Conservation (phyloP, 2,797 vertebrate species). For the Squalus acanthias region DNA sequence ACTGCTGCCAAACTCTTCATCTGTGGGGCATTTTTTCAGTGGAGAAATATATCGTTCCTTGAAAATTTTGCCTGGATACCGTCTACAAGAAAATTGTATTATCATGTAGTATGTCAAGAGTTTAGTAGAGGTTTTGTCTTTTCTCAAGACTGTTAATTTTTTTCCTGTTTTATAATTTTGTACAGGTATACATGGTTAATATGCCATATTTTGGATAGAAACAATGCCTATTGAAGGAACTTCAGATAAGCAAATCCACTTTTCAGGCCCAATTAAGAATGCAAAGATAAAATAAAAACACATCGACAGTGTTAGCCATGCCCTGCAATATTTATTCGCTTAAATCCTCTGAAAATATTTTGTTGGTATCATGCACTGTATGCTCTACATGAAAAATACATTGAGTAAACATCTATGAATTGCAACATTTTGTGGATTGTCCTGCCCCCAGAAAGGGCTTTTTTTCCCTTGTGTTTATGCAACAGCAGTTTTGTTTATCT, state of each 20-base stretch:
- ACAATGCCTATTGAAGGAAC: background rate
- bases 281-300: background rate
- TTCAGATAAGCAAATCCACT: background rate
- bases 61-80: too few relatives aligned
- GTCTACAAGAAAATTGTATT: background rate
- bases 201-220: background rate
- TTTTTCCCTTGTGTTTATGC: background rate
- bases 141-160: background rate
- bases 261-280: background rate
- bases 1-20: background rate
- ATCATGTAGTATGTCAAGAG: background rate
- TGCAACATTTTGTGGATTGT: background rate
- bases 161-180: background rate
- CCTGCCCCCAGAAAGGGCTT: too few relatives aligned
- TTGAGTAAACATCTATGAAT: background rate
- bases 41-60: background rate
- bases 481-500: background rate
- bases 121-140: background rate
- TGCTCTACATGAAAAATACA: background rate
- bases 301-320: background rate
- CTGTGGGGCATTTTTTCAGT: background rate
- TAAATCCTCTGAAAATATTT: background rate
- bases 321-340: background rate
- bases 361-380: background rate
- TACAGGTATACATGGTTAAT: background rate